Evolutionary conservation across 2,797 vertebrate genomes (phyloP), one percentile per base, ranked within the genome.

Genomic region (Octomys mimax): DNA sequence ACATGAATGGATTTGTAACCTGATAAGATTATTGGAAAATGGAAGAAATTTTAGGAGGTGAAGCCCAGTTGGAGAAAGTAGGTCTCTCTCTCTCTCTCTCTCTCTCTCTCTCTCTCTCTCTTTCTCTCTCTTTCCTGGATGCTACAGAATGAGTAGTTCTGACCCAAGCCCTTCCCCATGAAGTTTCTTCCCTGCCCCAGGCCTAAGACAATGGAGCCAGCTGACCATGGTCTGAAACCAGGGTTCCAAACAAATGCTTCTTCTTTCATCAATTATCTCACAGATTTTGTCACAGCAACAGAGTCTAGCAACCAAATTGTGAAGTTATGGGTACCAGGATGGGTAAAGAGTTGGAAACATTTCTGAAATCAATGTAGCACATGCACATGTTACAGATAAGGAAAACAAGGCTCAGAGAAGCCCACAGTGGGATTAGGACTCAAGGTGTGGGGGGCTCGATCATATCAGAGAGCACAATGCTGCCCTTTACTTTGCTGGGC

Each of bases 381-480:
- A 33, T 2, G 0, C 22, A 42, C 33, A 49, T 4, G 0, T 28
- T 64, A 39, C 1, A 62, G 82, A 87, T 6, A 26, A 85, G 52
- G 66, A 82, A 70, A 89, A 33, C 0, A 18, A 62, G 62, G 54
- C 10, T 52, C 19, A 16, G 7, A 87, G 84, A 24, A 39, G 66
- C 54, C 22, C 33, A 26, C 19, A 13, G 36, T 19, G 5, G 31
- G 33, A 2, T 28, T 42, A 22, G 18, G 36, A 33, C 80, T 86
- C 57, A 36, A 28, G 31, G 2, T 1, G 49, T 39, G 19, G 91
- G 42, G 33, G 2, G 2, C 3, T 2, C 16, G 1, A 6, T 61
- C 22, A 19, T 2, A 39, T 1, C 22, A 61, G 0, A 0, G 8
- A 39, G 39, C 14, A 0, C 1, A 2, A 1, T 11, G 6, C 5